phyloP scores from a whole-genome alignment of 2,888 invertebrate genomes.

The Masnerella sp. region DNA sequence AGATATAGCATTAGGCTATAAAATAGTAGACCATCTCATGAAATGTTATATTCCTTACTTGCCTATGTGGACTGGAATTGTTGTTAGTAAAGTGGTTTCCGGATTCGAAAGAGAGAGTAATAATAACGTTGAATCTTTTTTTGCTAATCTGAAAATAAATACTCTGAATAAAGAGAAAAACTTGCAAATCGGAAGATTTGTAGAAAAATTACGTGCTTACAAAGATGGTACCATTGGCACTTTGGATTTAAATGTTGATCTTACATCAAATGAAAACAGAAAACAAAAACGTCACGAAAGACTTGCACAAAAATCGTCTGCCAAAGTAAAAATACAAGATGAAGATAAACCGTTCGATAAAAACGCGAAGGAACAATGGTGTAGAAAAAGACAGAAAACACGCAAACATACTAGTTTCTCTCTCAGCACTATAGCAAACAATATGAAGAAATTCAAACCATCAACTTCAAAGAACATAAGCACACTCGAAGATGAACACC shows the following conservation, averaged over 20 bases:
- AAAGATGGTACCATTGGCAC: background rate
- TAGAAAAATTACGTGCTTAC: background rate
- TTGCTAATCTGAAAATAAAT: background rate
- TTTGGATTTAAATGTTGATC: background rate
- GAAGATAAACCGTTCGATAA: too few relatives aligned
- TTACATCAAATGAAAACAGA: slow-evolving; percentile 3
- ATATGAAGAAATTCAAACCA: too few relatives aligned
- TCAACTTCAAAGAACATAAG: too few relatives aligned
- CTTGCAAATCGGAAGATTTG: background rate
- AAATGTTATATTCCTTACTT: slow-evolving; percentile 17
- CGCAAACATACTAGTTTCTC: too few relatives aligned
- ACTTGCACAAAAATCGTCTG: background rate
- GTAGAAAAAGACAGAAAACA: too few relatives aligned
- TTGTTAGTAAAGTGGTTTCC: background rate
- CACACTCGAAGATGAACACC: too few relatives aligned
- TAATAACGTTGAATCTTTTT: slow-evolving; percentile 11
- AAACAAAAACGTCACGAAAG: background rate
- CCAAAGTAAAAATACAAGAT: too few relatives aligned
- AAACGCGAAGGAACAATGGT: too few relatives aligned
- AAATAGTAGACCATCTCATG: slow-evolving; percentile 2
- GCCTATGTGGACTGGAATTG: slow-evolving; percentile 11
- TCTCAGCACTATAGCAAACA: too few relatives aligned
- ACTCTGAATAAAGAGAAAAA: background rate
- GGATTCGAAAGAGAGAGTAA: slow-evolving; percentile 14
- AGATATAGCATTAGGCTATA: background rate